These are phyloP conservation scores for Pheosia tremula DNA, from an alignment of 2,888 invertebrate species.

Conservation along the genomic window DNA sequence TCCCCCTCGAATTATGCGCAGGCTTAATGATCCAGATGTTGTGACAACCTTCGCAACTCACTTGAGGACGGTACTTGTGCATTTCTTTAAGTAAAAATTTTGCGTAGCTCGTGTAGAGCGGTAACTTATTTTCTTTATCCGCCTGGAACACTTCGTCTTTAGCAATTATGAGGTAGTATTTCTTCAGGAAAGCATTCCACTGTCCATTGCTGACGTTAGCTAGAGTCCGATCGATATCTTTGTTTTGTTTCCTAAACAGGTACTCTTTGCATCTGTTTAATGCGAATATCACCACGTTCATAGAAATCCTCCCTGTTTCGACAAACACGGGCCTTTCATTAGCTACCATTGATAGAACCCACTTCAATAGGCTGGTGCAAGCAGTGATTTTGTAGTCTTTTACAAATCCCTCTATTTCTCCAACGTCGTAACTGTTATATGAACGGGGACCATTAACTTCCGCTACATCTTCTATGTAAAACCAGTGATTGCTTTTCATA, in stretches of 20 bases:
- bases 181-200: constrained; percentile 88
- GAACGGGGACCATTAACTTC: constrained; percentile 89
- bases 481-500: constrained; percentile 87
- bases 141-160: constrained; percentile 79
- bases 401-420: constrained; percentile 85
- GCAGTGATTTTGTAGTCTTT: constrained; percentile 92
- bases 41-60: constrained; percentile 90
- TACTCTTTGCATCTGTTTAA: constrained; percentile 88
- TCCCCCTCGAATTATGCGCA: constrained; percentile 91
- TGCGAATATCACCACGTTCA: constrained; percentile 87
- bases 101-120: constrained; percentile 71
- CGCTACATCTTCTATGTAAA: constrained; percentile 84
- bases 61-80: constrained; percentile 84
- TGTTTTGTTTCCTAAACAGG: constrained; percentile 83
- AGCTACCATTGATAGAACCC: constrained; percentile 69
- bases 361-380: constrained; percentile 90
- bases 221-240: constrained; percentile 85
- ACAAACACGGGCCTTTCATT: constrained; percentile 73
- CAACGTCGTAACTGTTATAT: constrained; percentile 85
- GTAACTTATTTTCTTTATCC: constrained; percentile 61
- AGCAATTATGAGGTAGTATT: constrained; percentile 86
- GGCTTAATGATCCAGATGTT: constrained; percentile 97
- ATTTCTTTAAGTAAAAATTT: constrained; percentile 85
- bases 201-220: constrained; percentile 75
- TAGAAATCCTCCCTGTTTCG: constrained; percentile 80